Evolutionary conservation across 2,888 invertebrate genomes (phyloP), one percentile per base, ranked within the genome.

Genomic region (Scelioninae gen. 1): DNA sequence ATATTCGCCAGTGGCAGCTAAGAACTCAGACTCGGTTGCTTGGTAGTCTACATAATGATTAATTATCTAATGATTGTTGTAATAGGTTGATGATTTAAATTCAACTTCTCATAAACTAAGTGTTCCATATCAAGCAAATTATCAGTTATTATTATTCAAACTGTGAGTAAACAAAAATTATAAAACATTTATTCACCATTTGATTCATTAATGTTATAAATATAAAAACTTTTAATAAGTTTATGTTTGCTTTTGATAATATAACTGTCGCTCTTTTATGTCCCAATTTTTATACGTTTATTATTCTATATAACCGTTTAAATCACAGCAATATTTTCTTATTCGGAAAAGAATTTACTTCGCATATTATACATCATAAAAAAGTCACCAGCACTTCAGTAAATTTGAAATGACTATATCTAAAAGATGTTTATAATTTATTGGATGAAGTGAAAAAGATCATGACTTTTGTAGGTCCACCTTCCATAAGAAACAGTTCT

Each of bases 61-160:
- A 88, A 88, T 88, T 85, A 85, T 82, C 84, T 85, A 87, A 87
- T 84, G 84, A 88, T 87, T 84, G 72, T 53, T 63, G 29, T 45
- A 68, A 38, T 66, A 55, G 63, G 11, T 11, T 11, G 40, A 8
- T 5, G 11, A 4, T 8, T 5, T 10, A 40, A n/a, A n/a, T n/a
- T n/a, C 34, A 34, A 9, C 9, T 34, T 34, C 34, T 34, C 34
- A 34, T 34, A 34, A 34, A 7, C n/a, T n/a, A n/a, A n/a, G n/a
- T n/a, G n/a, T n/a, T n/a, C n/a, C n/a, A n/a, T n/a, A n/a, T n/a
- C n/a, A n/a, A n/a, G n/a, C n/a, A n/a, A n/a, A n/a, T n/a, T n/a
- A n/a, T n/a, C n/a, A n/a, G n/a, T n/a, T n/a, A n/a, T n/a, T n/a
- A n/a, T n/a, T n/a, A n/a, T n/a, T n/a, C n/a, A n/a, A n/a, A n/a